phyloP scores from a whole-genome alignment of 2,888 invertebrate species.

The Apamea monoglypha region DNA sequence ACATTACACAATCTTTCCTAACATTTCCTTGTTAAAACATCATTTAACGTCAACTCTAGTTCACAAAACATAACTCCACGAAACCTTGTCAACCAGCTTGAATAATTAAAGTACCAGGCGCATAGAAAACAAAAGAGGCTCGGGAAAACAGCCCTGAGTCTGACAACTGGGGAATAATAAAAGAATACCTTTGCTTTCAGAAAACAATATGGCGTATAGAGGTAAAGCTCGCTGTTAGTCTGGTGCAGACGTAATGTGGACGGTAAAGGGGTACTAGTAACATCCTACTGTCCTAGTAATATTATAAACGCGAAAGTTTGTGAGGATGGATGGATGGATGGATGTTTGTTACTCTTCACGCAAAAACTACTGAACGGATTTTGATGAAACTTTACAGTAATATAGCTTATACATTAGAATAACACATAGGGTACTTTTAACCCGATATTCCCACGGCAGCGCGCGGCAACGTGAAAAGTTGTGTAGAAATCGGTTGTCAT shows the following conservation, averaged over 20 bases:
- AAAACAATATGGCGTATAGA: slow-evolving; percentile 33
- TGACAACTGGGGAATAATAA: slow-evolving; percentile 60
- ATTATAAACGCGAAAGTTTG: too few relatives aligned
- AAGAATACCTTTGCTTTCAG: slow-evolving; percentile 43
- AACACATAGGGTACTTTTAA: too few relatives aligned
- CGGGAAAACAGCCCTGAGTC: slow-evolving; percentile 33
- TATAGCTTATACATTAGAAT: too few relatives aligned
- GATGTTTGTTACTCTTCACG: too few relatives aligned
- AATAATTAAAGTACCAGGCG: slow-evolving; percentile 48
- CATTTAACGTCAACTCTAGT: slow-evolving; percentile 14
- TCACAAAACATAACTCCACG: not conserved
- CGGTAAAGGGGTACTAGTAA: not conserved
- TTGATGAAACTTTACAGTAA: too few relatives aligned
- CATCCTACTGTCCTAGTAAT: too few relatives aligned
- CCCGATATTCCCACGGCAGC: too few relatives aligned
- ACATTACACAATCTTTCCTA: not conserved
- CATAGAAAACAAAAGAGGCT: slow-evolving; percentile 36
- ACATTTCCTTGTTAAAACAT: not conserved
- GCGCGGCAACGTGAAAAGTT: too few relatives aligned
- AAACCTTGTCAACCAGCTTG: slow-evolving; percentile 19
- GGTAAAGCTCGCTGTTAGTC: not conserved
- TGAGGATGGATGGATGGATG: too few relatives aligned
- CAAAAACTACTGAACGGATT: too few relatives aligned
- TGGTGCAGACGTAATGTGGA: slow-evolving; percentile 12
- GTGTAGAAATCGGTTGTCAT: too few relatives aligned